Evolutionary conservation across 2,113 vertebrate genomes (phyloP), one percentile per base, ranked within the genome.

Genomic region (Tachuris rubrigastra): DNA sequence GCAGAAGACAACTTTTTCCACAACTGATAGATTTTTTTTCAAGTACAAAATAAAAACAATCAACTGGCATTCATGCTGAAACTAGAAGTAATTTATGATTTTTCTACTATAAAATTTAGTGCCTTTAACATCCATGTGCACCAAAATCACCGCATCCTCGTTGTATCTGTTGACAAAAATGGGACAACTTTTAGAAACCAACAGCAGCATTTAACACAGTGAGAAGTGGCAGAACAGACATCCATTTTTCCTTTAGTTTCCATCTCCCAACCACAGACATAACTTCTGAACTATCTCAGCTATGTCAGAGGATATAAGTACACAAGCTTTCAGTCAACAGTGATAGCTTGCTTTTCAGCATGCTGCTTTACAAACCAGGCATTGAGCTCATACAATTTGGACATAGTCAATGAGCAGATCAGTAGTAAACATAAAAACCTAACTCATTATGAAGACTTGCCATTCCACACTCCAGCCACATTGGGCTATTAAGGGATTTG

Each of bases 241-340:
- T 33, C 10, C 7, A 41, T 63, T 94, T 71, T 85, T 58, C 30
- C 67, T 62, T 63, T 21, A 50, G 35, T 66, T 90, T 80, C 62
- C 35, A 60, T 14, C 65, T 90, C 21, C 49, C 52, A 83, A 33
- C 44, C 67, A 56, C 50, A 75, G 68, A 59, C 8, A 2, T 72
- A 68, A 90, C 20, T 90, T 65, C 62, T 66, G 53, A 95, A 84
- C 72, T 74, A 83, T 81, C 79, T 88, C 44, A 84, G 60, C 56
- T 80, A 96, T 78, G 75, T 63, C 68, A 94, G 85, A 91, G n/a
- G 58, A 81, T 62, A 50, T 47, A 74, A 93, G 60, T 8, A 84
- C 37, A 72, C 47, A 74, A 41, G 59, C 50, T 69, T 31, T n/a
- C 85, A 67, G 67, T 24, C 82, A 93, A 85, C 63, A 91, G 39